Conservation (phyloP, 2,797 vertebrate species). For the Propithecus perrieri region DNA sequence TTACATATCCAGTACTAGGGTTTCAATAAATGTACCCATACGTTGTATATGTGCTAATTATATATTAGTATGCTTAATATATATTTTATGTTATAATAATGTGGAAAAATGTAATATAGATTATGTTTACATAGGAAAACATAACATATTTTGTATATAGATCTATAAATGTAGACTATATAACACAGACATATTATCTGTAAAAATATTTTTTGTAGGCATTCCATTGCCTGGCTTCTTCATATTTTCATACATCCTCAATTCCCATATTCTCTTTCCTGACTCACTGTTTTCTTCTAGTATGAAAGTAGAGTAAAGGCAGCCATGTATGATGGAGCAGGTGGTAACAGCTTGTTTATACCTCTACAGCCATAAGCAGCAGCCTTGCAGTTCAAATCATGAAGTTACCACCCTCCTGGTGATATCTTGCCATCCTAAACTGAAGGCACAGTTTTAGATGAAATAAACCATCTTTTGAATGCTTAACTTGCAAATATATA, state of each 20-base stretch:
- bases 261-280: neutral
- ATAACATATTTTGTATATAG: constrained; percentile 3
- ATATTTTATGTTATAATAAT: neutral
- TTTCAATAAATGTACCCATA: neutral
- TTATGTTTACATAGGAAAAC: neutral
- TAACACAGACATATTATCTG: neutral
- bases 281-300: neutral
- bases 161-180: neutral
- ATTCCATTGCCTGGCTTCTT: neutral
- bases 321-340: neutral
- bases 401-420: neutral
- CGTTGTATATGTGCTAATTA: neutral
- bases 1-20: neutral
- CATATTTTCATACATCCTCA: neutral
- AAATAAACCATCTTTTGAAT: neutral
- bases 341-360: neutral
- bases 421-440: neutral
- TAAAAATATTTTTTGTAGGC: neutral
- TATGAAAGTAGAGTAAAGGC: neutral
- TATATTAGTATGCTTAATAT: neutral
- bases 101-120: neutral
- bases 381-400: neutral
- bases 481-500: neutral
- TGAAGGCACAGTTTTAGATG: neutral
- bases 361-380: neutral